Evolutionary conservation across 2,888 invertebrate species (phyloP).

Genomic region (Nesidiocoris tenuis): DNA sequence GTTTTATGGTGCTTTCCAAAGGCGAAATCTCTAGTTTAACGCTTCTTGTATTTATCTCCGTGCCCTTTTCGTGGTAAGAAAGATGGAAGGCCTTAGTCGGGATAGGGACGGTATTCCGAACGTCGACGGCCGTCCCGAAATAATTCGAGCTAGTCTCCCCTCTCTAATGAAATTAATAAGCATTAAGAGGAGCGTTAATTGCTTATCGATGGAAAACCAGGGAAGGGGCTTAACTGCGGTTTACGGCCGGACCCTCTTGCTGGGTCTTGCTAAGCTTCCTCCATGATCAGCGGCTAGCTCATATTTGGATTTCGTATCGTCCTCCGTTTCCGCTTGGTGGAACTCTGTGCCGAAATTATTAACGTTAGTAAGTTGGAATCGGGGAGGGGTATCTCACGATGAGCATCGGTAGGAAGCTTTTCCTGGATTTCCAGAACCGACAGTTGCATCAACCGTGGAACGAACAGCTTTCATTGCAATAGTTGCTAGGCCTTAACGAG

Average conservation of each 20-base stretch:
- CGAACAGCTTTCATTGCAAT: too few relatives aligned
- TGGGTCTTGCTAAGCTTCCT: conserved; percentile 1
- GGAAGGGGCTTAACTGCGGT: background rate
- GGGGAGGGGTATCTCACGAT: too few relatives aligned
- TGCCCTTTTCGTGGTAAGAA: background rate
- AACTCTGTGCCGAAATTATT: too few relatives aligned
- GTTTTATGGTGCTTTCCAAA: too few relatives aligned
- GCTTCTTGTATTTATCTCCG: background rate
- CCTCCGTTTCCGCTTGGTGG: too few relatives aligned
- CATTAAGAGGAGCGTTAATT: conserved; percentile 15
- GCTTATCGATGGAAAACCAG: conserved; percentile 3
- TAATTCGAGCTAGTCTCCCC: background rate
- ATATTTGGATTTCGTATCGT: too few relatives aligned
- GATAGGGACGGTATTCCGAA: background rate
- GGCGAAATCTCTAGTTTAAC: background rate
- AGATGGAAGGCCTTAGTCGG: background rate
- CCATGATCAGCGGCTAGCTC: background rate
- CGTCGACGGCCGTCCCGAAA: background rate
- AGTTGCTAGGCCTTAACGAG: too few relatives aligned
- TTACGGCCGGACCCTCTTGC: background rate
- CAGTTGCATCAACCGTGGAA: too few relatives aligned
- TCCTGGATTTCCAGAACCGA: too few relatives aligned
- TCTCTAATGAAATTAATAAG: conserved; percentile 17
- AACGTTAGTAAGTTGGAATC: too few relatives aligned
- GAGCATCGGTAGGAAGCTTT: too few relatives aligned